A percentile compares a stretch with the other conserved stretches of the same genome.
Evolutionary conservation across 2,113 vertebrate genomes (phyloP).

Genomic region (Tichodroma muraria): DNA sequence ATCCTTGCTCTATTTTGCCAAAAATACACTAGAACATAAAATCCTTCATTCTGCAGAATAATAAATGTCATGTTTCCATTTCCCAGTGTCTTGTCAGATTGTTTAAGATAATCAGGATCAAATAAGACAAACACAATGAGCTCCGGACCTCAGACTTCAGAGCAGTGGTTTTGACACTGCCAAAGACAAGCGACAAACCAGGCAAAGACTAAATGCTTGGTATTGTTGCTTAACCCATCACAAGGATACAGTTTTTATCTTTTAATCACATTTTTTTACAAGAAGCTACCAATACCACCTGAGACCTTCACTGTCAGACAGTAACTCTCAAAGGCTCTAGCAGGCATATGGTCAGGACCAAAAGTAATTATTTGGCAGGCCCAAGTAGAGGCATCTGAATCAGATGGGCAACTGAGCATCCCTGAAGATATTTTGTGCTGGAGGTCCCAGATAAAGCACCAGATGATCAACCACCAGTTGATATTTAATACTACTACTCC

Average conservation of each 20-base stretch:
- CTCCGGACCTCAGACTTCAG: conserved; percentile 1
- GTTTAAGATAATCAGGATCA: conserved; percentile 44
- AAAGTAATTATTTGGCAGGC: background rate
- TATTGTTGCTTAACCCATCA: background rate
- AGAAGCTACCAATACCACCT: background rate
- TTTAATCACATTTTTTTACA: background rate
- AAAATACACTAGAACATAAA: conserved; percentile 53
- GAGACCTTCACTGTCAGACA: background rate
- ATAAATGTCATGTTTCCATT: conserved; percentile 55
- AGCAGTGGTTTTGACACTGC: background rate
- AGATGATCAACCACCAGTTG: background rate
- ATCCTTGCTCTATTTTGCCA: conserved; percentile 45
- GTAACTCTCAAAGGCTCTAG: background rate
- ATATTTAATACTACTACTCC: background rate
- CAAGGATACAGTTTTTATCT: background rate
- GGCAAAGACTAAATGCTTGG: background rate
- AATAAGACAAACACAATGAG: background rate
- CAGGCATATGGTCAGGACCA: background rate
- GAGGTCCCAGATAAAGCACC: background rate
- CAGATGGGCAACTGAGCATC: background rate
- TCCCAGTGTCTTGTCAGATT: conserved; percentile 24
- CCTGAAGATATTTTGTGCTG: background rate
- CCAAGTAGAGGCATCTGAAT: background rate
- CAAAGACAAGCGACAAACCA: background rate
- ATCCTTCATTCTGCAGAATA: conserved; percentile 32